Evolutionary conservation across 2,888 invertebrate species (phyloP).

Genomic region (Unio pictorum): DNA sequence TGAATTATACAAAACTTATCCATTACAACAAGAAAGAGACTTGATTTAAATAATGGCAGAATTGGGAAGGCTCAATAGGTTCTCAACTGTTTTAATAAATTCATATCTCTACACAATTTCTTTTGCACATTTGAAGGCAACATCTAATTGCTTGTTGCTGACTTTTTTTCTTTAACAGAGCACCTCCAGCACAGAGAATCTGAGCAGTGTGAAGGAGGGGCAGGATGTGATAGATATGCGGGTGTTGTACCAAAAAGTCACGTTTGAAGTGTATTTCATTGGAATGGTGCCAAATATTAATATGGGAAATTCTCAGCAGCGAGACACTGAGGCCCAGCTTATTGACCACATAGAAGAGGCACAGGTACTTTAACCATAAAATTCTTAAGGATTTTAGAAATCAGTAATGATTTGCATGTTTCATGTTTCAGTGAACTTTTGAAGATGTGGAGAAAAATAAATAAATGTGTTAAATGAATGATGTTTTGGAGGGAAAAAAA

Average conservation of each 20-base stretch:
- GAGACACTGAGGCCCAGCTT: slow-evolving; percentile 68
- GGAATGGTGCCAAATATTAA: slow-evolving; percentile 64
- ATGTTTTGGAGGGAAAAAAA: not conserved
- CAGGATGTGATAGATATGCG: slow-evolving; percentile 48
- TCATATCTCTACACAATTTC: not conserved
- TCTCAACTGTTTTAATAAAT: too few species aligned
- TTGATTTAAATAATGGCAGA: too few species aligned
- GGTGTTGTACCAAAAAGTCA: slow-evolving; percentile 15
- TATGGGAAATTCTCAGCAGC: slow-evolving; percentile 52
- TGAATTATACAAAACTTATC: too few species aligned
- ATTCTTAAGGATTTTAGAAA: not conserved
- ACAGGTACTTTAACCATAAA: slow-evolving; percentile 47
- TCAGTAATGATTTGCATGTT: not conserved
- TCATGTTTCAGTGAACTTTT: not conserved
- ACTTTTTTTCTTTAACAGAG: slow-evolving; percentile 27
- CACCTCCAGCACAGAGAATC: slow-evolving; percentile 46
- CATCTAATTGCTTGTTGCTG: not conserved
- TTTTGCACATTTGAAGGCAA: not conserved
- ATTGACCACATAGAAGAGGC: slow-evolving; percentile 68
- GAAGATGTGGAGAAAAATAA: too few species aligned
- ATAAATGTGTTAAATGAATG: not conserved
- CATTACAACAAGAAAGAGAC: too few species aligned
- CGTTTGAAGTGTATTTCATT: slow-evolving; percentile 58
- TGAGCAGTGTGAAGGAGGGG: slow-evolving; percentile 32
- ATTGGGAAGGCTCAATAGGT: too few species aligned